These are phyloP conservation scores for Acanthochromis polyacanthus DNA, from an alignment of 2,113 vertebrate genomes.

Conservation along the genomic window DNA sequence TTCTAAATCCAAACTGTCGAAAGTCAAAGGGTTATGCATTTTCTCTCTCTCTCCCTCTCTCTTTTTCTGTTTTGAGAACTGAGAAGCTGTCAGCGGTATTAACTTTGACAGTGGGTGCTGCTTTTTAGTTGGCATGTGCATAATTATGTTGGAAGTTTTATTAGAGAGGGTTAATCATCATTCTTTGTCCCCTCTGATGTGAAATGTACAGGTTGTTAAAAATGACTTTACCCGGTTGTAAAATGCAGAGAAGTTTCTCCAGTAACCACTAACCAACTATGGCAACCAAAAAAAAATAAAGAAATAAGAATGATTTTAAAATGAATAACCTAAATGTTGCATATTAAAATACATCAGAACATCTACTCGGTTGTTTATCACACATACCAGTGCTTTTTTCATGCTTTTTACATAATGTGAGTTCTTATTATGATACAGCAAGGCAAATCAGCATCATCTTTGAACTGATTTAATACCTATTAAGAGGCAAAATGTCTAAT, in stretches of 20 bases:
- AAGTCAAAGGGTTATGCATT: constrained; percentile 73
- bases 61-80: constrained; percentile 59
- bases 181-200: constrained; percentile 54
- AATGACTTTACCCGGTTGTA: constrained; percentile 1
- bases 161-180: constrained; percentile 68
- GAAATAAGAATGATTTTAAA: neutral
- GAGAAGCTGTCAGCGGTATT: constrained; percentile 67
- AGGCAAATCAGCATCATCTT: neutral
- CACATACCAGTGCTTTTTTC: neutral
- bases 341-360: neutral
- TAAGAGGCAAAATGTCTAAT: constrained; percentile 2
- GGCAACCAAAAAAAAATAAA: neutral
- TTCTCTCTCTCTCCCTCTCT: constrained; percentile 28
- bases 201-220: constrained; percentile 30
- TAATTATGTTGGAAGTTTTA: constrained; percentile 65
- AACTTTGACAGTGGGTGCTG: constrained; percentile 60
- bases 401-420: neutral
- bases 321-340: neutral
- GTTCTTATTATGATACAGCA: neutral
- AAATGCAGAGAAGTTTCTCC: constrained; percentile 15
- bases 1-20: constrained; percentile 72
- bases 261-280: neutral
- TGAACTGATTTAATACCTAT: neutral
- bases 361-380: neutral
- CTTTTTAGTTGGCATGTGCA: constrained; percentile 43